Evolutionary conservation across 2,797 vertebrate species (phyloP).

Genomic region (Crax fasciolata): DNA sequence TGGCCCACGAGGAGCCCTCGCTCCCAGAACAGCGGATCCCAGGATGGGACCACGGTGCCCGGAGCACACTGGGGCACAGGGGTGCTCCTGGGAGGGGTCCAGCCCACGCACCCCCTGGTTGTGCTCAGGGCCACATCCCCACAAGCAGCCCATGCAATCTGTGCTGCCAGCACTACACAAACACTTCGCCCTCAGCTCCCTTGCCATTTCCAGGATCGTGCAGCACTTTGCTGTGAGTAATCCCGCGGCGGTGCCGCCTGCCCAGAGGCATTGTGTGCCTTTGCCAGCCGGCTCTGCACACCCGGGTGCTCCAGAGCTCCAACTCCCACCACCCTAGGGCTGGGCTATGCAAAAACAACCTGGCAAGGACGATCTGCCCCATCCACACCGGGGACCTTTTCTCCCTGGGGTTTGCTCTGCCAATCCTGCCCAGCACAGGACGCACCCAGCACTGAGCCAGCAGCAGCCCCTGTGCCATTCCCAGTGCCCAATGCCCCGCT

Average conservation of each 20-base stretch:
- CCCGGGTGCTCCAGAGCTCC: conserved; percentile 48
- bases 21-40: not conserved
- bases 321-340: conserved; percentile 3
- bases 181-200: not conserved
- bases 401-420: not conserved
- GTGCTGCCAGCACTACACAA: not conserved
- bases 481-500: not conserved
- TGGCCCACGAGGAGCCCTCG: rapidly evolving
- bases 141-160: not conserved
- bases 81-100: not conserved
- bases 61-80: not conserved
- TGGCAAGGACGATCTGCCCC: not conserved
- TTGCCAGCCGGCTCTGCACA: not conserved
- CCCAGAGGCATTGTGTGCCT: not conserved
- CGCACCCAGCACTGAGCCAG: not conserved
- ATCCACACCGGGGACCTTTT: rapidly evolving
- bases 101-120: rapidly evolving
- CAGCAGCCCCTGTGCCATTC: not conserved
- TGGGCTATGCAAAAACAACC: not conserved
- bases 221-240: rapidly evolving
- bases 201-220: not conserved
- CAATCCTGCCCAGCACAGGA: not conserved
- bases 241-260: not conserved
- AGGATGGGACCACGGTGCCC: not conserved
- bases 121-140: rapidly evolving